Conservation (phyloP, 2,888 invertebrate species). For the Nemurella pictetii region DNA sequence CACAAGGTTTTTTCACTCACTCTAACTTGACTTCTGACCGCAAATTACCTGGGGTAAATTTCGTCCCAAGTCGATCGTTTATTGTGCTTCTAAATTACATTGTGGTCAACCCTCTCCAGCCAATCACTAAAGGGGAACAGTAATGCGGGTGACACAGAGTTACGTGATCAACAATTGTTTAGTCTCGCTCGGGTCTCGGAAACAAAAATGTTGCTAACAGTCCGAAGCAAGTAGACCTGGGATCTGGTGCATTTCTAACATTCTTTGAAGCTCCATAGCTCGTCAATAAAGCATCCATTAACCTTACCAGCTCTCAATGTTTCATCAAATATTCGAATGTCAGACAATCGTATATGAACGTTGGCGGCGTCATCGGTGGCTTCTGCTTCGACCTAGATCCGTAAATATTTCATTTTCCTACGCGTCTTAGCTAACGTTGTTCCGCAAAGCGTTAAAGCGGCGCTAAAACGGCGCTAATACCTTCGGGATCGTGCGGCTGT, state of each 20-base stretch:
- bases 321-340: not conserved
- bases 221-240: not conserved
- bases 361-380: not conserved
- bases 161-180: not conserved
- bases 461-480: not conserved
- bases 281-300: not conserved
- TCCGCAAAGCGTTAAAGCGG: not conserved
- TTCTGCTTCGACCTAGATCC: not conserved
- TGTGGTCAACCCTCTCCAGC: conserved; percentile 21
- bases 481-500: not conserved
- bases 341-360: not conserved
- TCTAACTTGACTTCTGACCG: conserved; percentile 19
- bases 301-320: not conserved
- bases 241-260: not conserved
- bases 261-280: not conserved
- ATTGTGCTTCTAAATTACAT: conserved; percentile 32
- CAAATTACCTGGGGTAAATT: conserved; percentile 32
- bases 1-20: conserved; percentile 26
- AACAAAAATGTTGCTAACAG: not conserved
- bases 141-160: not conserved
- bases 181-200: not conserved
- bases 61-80: conserved; percentile 29
- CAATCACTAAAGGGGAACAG: conserved; percentile 20
- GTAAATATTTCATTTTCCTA: not conserved
- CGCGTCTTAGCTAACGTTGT: not conserved